Percentiles rank a stretch among this genome's conserved stretches.
These are phyloP conservation scores for Narcine bancroftii DNA, from an alignment of 2,113 vertebrate genomes.

Conservation along the genomic window DNA sequence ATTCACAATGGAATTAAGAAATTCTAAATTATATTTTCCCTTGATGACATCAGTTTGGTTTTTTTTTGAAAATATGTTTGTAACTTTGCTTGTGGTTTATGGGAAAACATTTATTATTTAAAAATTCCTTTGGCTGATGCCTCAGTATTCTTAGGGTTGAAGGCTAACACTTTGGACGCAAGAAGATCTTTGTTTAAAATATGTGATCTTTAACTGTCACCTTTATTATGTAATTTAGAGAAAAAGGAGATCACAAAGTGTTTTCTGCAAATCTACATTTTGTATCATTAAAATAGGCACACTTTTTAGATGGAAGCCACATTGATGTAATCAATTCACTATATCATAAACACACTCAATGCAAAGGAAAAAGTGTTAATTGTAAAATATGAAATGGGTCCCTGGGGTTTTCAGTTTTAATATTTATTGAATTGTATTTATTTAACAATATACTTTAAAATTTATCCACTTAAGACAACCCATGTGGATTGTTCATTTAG, in stretches of 20 bases:
- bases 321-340: background rate
- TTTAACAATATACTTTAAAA: background rate
- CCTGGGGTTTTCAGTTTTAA: background rate
- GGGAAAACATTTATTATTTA: background rate
- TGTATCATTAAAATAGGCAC: background rate
- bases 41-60: too few relatives aligned
- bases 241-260: background rate
- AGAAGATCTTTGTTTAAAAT: background rate
- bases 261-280: background rate
- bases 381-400: background rate
- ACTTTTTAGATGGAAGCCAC: background rate
- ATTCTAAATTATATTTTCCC: background rate
- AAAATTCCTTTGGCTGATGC: background rate
- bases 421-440: background rate
- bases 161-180: background rate
- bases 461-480: background rate
- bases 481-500: background rate
- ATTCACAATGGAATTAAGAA: background rate
- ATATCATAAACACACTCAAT: background rate
- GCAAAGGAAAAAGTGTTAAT: background rate
- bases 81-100: background rate
- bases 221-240: background rate
- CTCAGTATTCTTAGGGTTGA: background rate
- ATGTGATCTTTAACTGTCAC: background rate
- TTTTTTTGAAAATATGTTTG: background rate